A percentile compares a stretch with the other conserved stretches of the same genome.
Evolutionary conservation across 2,888 invertebrate genomes (phyloP).

Genomic region (Cerceris rybyensis): DNA sequence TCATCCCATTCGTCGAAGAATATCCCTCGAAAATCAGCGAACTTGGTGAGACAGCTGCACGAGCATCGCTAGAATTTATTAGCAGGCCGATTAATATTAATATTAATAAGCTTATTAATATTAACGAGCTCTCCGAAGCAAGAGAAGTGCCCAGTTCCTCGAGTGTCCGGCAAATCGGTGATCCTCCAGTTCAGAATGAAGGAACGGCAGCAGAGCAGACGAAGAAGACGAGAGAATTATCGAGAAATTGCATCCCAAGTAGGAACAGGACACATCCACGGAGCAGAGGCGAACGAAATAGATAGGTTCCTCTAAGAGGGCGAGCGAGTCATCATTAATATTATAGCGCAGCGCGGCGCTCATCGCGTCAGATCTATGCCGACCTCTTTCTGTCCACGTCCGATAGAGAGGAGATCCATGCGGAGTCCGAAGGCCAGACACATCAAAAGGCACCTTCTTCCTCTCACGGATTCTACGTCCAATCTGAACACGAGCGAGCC

Average conservation of each 20-base stretch:
- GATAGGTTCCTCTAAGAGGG: constrained; percentile 61
- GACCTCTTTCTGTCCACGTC: constrained; percentile 74
- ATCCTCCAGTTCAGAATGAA: neutral
- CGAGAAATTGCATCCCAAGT: constrained; percentile 63
- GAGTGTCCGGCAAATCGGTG: too few species aligned
- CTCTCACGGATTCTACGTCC: constrained; percentile 33
- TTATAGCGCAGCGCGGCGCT: constrained; percentile 74
- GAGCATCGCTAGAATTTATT: constrained; percentile 42
- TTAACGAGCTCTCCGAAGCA: constrained; percentile 12
- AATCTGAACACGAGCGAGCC: constrained; percentile 48
- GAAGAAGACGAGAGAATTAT: constrained; percentile 43
- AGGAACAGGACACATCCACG: constrained; percentile 55
- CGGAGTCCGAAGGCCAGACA: constrained; percentile 61
- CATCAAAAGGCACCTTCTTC: constrained; percentile 63
- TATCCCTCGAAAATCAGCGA: too few species aligned
- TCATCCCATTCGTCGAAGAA: too few species aligned
- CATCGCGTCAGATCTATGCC: constrained; percentile 79
- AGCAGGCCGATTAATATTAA: constrained; percentile 53
- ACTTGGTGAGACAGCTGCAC: too few species aligned
- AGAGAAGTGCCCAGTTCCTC: too few species aligned
- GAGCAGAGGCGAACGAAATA: constrained; percentile 52
- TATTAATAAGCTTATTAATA: constrained; percentile 49
- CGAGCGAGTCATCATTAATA: constrained; percentile 78
- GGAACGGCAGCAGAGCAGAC: neutral
- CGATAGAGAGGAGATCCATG: constrained; percentile 62